phyloP scores from a whole-genome alignment of 2,888 invertebrate genomes.

The Mesoligia furuncula region DNA sequence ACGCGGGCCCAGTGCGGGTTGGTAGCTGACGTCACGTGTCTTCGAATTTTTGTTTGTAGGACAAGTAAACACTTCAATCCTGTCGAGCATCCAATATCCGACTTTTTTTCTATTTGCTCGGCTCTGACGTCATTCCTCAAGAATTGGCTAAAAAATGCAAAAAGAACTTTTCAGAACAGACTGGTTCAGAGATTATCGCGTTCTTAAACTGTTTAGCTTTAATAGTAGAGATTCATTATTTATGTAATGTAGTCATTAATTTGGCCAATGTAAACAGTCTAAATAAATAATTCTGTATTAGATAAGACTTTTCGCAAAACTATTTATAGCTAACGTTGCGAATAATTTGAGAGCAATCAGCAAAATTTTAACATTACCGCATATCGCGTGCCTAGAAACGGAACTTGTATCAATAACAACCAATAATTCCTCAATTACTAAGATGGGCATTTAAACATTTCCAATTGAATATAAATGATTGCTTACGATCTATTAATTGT shows the following conservation, averaged over 20 bases:
- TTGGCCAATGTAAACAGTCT: not conserved
- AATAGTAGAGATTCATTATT: not conserved
- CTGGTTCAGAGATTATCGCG: not conserved
- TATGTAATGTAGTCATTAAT: not conserved
- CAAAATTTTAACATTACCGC: conserved; percentile 23
- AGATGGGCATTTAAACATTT: conserved; percentile 1
- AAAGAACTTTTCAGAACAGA: not conserved
- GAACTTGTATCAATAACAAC: conserved; percentile 16
- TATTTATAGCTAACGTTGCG: not conserved
- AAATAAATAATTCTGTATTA: not conserved
- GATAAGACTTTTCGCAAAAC: not conserved
- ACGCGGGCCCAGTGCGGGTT: not conserved
- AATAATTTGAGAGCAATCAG: conserved; percentile 1
- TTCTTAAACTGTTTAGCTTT: not conserved
- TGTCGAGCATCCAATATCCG: not conserved
- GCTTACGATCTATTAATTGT: not conserved
- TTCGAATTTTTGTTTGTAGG: not conserved
- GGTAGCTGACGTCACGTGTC: not conserved
- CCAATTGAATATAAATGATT: not conserved
- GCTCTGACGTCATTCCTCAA: not conserved
- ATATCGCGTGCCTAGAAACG: conserved; percentile 34
- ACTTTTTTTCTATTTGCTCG: too few relatives aligned
- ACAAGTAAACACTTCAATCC: not conserved
- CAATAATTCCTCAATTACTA: conserved; percentile 1
- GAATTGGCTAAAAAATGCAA: not conserved